These are phyloP conservation scores for Pocota personata DNA, from an alignment of 2,888 invertebrate species.

Conservation along the genomic window DNA sequence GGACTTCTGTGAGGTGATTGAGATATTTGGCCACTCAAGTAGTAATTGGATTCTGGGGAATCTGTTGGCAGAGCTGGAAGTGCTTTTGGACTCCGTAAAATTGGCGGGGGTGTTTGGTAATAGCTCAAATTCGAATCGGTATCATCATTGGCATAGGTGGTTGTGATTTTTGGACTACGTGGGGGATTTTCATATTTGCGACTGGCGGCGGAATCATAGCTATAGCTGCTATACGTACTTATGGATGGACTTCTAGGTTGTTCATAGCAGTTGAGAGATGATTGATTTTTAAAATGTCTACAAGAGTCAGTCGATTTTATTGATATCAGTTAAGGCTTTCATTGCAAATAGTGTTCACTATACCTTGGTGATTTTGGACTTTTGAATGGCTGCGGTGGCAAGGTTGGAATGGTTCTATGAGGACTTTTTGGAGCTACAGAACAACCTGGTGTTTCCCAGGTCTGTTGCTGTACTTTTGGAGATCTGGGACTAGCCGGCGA, in stretches of 20 bases:
- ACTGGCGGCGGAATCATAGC: slow-evolving; percentile 74
- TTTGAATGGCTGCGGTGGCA: slow-evolving; percentile 79
- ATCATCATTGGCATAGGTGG: slow-evolving; percentile 80
- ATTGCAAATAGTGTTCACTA: neutral
- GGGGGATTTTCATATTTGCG: slow-evolving; percentile 79
- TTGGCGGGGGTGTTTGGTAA: slow-evolving; percentile 80
- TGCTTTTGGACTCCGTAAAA: slow-evolving; percentile 76
- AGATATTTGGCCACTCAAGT: slow-evolving; percentile 76
- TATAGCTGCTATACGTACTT: slow-evolving; percentile 75
- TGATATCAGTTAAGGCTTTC: neutral
- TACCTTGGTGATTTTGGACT: slow-evolving; percentile 81
- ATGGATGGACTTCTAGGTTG: slow-evolving; percentile 75
- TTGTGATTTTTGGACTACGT: slow-evolving; percentile 82
- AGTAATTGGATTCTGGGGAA: slow-evolving; percentile 75
- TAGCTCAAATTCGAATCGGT: slow-evolving; percentile 78
- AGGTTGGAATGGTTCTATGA: slow-evolving; percentile 60
- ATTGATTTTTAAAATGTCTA: slow-evolving; percentile 68
- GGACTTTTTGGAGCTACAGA: slow-evolving; percentile 60
- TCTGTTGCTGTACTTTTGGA: slow-evolving; percentile 76
- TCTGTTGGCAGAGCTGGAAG: slow-evolving; percentile 77
- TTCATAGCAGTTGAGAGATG: slow-evolving; percentile 61
- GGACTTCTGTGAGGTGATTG: slow-evolving; percentile 83
- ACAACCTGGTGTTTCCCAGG: slow-evolving; percentile 74
- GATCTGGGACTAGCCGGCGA: slow-evolving; percentile 76
- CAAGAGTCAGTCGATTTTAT: neutral